A percentile compares a stretch with the other conserved stretches of the same genome.
These are phyloP conservation scores for Sebastes taczanowskii DNA, from an alignment of 2,797 vertebrate genomes.

Conservation along the genomic window DNA sequence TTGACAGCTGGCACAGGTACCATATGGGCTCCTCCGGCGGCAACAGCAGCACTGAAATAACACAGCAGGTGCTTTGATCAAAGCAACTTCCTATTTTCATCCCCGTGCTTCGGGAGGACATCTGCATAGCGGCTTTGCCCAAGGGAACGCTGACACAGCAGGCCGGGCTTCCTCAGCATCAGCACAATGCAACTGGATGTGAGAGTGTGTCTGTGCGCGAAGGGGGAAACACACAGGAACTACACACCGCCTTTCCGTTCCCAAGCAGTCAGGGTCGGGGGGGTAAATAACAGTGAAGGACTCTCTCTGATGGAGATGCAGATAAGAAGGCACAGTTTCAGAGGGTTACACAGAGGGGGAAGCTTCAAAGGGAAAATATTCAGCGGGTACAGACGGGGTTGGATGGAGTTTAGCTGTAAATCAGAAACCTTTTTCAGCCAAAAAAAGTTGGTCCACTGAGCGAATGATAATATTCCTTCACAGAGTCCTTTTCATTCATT, in stretches of 20 bases:
- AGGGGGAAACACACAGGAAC: conserved; percentile 1
- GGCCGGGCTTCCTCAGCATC: conserved; percentile 64
- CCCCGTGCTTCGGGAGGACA: conserved; percentile 65
- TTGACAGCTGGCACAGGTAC: conserved; percentile 65
- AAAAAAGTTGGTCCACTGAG: conserved; percentile 29
- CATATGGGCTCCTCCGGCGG: conserved; percentile 52
- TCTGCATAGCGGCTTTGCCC: conserved; percentile 72
- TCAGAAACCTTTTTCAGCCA: conserved; percentile 23
- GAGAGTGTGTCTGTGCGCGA: not conserved
- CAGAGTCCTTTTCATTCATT: conserved; percentile 27
- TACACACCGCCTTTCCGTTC: conserved; percentile 23
- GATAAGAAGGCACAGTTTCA: conserved; percentile 51
- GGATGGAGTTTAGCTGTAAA: conserved; percentile 55
- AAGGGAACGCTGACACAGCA: conserved; percentile 76
- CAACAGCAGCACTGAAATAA: conserved; percentile 41
- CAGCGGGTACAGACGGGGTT: conserved; percentile 7
- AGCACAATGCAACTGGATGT: conserved; percentile 62
- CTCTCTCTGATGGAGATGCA: conserved; percentile 49
- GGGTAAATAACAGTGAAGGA: conserved; percentile 12
- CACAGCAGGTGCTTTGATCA: conserved; percentile 74
- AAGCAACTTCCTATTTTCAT: conserved; percentile 71
- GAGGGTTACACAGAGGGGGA: not conserved
- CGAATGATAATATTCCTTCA: conserved; percentile 26
- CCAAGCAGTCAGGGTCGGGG: conserved; percentile 21
- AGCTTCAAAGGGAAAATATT: conserved; percentile 48